Conservation (phyloP, 2,888 invertebrate species). For the Amiota minor region DNA sequence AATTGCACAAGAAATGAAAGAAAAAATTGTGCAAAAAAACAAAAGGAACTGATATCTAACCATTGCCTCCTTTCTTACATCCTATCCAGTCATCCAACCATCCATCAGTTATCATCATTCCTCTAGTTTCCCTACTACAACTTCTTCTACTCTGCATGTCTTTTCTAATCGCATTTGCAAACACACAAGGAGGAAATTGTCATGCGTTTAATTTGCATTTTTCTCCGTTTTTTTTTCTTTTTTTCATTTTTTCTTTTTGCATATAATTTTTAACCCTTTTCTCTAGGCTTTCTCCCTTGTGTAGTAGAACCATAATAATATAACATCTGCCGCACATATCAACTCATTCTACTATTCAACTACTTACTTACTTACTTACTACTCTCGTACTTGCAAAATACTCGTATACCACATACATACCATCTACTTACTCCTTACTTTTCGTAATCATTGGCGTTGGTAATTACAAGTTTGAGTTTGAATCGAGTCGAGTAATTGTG, state of each 20-base stretch:
- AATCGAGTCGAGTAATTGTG: conserved; percentile 41
- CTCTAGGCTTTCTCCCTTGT: not conserved
- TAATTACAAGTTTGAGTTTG: conserved; percentile 52
- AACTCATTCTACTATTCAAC: not conserved
- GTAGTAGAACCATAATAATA: conserved; percentile 26
- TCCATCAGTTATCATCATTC: too few relatives aligned
- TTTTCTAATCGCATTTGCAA: conserved; percentile 37
- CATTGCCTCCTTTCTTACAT: conserved; percentile 15
- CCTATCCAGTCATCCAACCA: conserved; percentile 27
- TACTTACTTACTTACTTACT: not conserved
- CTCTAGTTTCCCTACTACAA: not conserved
- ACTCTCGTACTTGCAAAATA: not conserved
- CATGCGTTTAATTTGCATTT: conserved; percentile 55
- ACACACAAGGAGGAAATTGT: conserved; percentile 50
- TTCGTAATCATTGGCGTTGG: not conserved
- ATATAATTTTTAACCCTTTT: not conserved
- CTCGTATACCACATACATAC: conserved; percentile 21
- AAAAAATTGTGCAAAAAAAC: conserved; percentile 59
- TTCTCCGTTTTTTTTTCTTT: conserved; percentile 38
- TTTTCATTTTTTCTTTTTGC: not conserved
- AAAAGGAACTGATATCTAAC: conserved; percentile 53
- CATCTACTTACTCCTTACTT: conserved; percentile 39
- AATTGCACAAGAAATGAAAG: not conserved
- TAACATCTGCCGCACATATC: conserved; percentile 54
- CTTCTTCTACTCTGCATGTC: not conserved